Evolutionary conservation across 1,140 invertebrate species (phyloP), one percentile per base, ranked within the genome.

Genomic region (Atta texana): DNA sequence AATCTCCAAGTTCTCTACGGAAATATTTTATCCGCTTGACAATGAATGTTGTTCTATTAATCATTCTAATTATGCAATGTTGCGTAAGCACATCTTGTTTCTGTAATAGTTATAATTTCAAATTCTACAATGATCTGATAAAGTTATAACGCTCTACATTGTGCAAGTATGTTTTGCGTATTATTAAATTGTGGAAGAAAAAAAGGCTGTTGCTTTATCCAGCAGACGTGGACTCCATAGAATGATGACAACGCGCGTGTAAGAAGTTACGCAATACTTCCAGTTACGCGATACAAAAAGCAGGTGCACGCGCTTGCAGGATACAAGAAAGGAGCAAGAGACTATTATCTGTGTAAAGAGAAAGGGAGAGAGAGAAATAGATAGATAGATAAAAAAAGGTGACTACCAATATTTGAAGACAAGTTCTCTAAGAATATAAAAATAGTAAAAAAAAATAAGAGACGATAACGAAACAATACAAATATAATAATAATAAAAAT

Each of bases 231-330:
- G 57, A 55, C 44, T 39, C n/a, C 18, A 68, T n/a, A 53, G 44
- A 81, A 69, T 51, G 31, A 28, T n/a, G 28, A 16, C 24, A 24
- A 51, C 10, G 14, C 14, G 8, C 14, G 14, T 3, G 28, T 39
- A 24, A 69, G 49, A 69, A 2, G 61, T 80, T 80, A 49, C 49
- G 51, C 14, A 81, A 81, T 12, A 31, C 16, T 55, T 81, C 64
- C 34, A 77, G 31, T 39, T 69, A 69, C 21, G 61, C 31, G 21
- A 10, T 51, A 51, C n/a, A 21, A 16, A 55, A 31, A 68, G 63
- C 77, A 80, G 63, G 63, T 81, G 77, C 8, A 55, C 31, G 18
- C 24, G 39, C 61, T 24, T 63, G 78, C 8, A 55, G 14, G 18
- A 61, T 51, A 55, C 39, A 75, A 49, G 34, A 61, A 84, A 49